Evolutionary conservation across 1,140 invertebrate genomes (phyloP).

Genomic region (Portunus trituberculatus): DNA sequence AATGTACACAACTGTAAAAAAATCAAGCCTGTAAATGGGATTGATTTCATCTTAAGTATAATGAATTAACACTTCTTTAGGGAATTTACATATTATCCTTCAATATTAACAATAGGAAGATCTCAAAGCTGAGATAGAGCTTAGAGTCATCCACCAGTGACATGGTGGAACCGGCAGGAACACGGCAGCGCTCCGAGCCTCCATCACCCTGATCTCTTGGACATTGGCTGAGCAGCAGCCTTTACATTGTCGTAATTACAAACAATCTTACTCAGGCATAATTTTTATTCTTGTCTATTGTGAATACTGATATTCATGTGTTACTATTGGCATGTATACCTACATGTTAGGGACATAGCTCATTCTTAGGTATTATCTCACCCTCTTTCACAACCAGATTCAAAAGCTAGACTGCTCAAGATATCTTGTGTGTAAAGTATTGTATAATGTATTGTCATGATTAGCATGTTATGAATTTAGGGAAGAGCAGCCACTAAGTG

Average conservation of each 20-base stretch:
- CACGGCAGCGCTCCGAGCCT: slow-evolving; percentile 36
- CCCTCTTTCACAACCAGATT: slow-evolving; percentile 31
- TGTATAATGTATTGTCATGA: not conserved
- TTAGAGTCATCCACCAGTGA: slow-evolving; percentile 28
- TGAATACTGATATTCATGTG: slow-evolving; percentile 31
- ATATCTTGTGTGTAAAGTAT: not conserved
- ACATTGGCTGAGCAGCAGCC: slow-evolving; percentile 51
- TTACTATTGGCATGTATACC: slow-evolving; percentile 42
- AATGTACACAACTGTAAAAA: not conserved
- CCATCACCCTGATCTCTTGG: slow-evolving; percentile 65
- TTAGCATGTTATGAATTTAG: not conserved
- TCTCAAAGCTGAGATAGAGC: not conserved
- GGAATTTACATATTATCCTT: not conserved
- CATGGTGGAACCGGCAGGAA: slow-evolving; percentile 47
- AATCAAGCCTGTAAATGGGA: slow-evolving; percentile 25
- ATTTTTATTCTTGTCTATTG: slow-evolving; percentile 34
- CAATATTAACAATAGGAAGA: slow-evolving; percentile 42
- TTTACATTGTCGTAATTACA: slow-evolving; percentile 28
- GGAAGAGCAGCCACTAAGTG: not conserved
- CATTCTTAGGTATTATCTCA: slow-evolving; percentile 27
- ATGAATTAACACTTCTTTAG: slow-evolving; percentile 27
- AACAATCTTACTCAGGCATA: slow-evolving; percentile 57
- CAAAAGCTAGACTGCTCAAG: not conserved
- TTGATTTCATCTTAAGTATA: slow-evolving; percentile 8
- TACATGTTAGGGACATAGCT: slow-evolving; percentile 20